A percentile compares a stretch with the other conserved stretches of the same genome.
phyloP scores from a whole-genome alignment of 2,113 vertebrate species.

The Hippocampus barbouri region DNA sequence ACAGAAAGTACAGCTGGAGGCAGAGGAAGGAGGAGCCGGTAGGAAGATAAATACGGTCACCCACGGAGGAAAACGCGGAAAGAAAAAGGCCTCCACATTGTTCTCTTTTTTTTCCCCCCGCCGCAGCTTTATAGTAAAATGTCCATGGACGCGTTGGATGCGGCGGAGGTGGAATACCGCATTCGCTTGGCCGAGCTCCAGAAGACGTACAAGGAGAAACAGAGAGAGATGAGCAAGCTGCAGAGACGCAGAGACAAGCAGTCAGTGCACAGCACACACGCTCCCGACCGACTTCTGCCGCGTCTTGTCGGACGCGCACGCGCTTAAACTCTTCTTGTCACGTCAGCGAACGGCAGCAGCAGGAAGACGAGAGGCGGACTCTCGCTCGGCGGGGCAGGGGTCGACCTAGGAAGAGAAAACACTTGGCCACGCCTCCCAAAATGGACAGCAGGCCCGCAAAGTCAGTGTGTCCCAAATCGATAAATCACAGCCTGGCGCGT shows the following conservation, averaged over 20 bases:
- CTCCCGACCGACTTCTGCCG: not conserved
- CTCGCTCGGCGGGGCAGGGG: conserved; percentile 88
- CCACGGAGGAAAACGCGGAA: not conserved
- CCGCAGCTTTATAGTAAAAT: conserved; percentile 86
- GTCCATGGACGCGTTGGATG: conserved; percentile 84
- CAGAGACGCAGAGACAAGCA: conserved; percentile 86
- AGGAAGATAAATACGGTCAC: not conserved
- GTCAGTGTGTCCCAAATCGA: conserved; percentile 66
- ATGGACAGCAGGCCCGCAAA: conserved; percentile 85
- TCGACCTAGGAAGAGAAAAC: conserved; percentile 93
- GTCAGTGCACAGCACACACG: conserved; percentile 70
- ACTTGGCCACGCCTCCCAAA: conserved; percentile 81
- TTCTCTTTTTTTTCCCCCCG: not conserved
- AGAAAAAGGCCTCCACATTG: not conserved
- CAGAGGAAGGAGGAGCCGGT: conserved; percentile 91
- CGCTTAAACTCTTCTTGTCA: not conserved
- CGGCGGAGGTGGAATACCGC: conserved; percentile 89
- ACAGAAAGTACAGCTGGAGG: conserved; percentile 98
- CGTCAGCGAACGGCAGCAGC: conserved; percentile 66
- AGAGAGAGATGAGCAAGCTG: conserved; percentile 87
- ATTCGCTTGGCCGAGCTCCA: conserved; percentile 90
- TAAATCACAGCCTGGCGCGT: not conserved
- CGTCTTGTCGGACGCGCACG: conserved; percentile 59
- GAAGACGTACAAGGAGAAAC: conserved; percentile 90
- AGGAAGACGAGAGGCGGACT: conserved; percentile 89